A percentile compares a stretch with the other conserved stretches of the same genome.
Evolutionary conservation across 2,797 vertebrate genomes (phyloP).

Genomic region (Zenarchopterus dispar): DNA sequence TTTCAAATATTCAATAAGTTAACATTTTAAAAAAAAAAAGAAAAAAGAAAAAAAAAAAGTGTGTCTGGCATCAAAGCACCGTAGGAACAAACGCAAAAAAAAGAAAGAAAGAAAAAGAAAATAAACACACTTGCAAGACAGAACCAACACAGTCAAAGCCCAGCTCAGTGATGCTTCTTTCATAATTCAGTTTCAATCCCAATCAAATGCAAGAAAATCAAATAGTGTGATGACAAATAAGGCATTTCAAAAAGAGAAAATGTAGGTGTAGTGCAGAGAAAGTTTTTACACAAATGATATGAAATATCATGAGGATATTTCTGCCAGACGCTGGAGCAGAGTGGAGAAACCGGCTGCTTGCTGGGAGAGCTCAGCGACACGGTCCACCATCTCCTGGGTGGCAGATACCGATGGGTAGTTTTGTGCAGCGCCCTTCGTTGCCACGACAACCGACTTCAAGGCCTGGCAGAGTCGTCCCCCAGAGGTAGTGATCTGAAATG

Average conservation of each 20-base stretch:
- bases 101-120: not conserved
- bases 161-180: conserved; percentile 31
- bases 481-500: conserved; percentile 83
- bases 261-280: conserved; percentile 59
- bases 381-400: conserved; percentile 88
- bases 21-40: conserved; percentile 70
- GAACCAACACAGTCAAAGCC: conserved; percentile 42
- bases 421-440: conserved; percentile 90
- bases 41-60: conserved; percentile 61
- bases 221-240: conserved; percentile 70
- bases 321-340: conserved; percentile 86
- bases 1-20: conserved; percentile 82
- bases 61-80: conserved; percentile 70
- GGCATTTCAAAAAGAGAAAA: conserved; percentile 73
- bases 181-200: conserved; percentile 47
- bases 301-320: conserved; percentile 80
- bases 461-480: conserved; percentile 88
- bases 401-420: conserved; percentile 89
- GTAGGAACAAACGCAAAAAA: conserved; percentile 63
- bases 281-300: conserved; percentile 27
- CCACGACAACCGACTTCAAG: conserved; percentile 88
- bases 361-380: conserved; percentile 88
- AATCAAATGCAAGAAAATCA: conserved; percentile 38
- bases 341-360: conserved; percentile 89
- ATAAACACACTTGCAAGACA: conserved; percentile 45